phyloP scores from a whole-genome alignment of 2,113 vertebrate genomes.

The Mormyrus lacerda region DNA sequence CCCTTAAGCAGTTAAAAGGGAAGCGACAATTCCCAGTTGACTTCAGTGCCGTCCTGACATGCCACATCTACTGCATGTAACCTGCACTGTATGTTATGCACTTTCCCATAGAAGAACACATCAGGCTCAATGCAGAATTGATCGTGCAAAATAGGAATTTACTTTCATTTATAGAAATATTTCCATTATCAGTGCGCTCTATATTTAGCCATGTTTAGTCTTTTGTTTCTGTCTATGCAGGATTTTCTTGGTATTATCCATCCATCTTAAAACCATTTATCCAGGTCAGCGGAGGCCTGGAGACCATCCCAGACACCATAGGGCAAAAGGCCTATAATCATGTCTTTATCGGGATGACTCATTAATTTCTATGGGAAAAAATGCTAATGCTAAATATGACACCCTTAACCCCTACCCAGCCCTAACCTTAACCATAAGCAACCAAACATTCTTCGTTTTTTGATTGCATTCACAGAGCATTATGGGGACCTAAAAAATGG shows the following conservation, averaged over 20 bases:
- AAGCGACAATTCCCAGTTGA: conserved; percentile 13
- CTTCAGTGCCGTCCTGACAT: not conserved
- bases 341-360: no score
- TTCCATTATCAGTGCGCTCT: not conserved
- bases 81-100: not conserved
- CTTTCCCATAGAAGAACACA: not conserved
- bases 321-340: not conserved
- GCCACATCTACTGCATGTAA: not conserved
- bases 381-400: no score
- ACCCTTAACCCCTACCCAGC: no score
- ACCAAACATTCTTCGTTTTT: no score
- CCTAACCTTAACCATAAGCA: no score
- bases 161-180: not conserved
- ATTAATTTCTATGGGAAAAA: no score
- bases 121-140: not conserved
- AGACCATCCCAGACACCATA: not conserved
- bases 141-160: not conserved
- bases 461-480: no score
- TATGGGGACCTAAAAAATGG: no score
- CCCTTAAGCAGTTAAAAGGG: not conserved
- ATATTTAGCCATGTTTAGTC: not conserved
- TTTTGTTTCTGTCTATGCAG: not conserved
- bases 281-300: not conserved
- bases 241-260: not conserved
- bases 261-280: not conserved